Evolutionary conservation across 2,797 vertebrate species (phyloP).

Genomic region (Typhlichthys eigenmanni): DNA sequence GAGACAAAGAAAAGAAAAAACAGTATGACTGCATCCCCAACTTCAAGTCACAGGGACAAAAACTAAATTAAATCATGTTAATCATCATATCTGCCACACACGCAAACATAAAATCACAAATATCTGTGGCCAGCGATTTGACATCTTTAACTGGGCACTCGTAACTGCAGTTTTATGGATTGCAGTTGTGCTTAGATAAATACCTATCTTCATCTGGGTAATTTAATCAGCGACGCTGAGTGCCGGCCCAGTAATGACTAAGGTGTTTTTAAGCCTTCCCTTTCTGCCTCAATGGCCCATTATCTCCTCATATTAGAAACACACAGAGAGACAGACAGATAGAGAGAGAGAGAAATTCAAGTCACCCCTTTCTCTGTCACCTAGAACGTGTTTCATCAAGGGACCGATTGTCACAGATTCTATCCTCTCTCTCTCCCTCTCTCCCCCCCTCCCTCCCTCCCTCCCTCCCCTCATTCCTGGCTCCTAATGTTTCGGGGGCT

Average conservation of each 20-base stretch:
- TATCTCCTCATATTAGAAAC: slow-evolving; percentile 54
- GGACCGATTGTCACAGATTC: slow-evolving; percentile 48
- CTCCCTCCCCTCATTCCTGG: too few relatives aligned
- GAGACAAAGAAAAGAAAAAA: neutral
- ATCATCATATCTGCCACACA: slow-evolving; percentile 8
- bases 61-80: slow-evolving; percentile 24
- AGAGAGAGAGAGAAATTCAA: slow-evolving; percentile 19
- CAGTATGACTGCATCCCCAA: slow-evolving; percentile 8
- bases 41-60: neutral
- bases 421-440: slow-evolving; percentile 31
- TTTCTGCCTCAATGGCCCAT: slow-evolving; percentile 51
- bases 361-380: slow-evolving; percentile 30
- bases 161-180: slow-evolving; percentile 45
- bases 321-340: slow-evolving; percentile 11
- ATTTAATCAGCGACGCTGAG: slow-evolving; percentile 52
- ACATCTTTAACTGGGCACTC: slow-evolving; percentile 45
- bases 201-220: slow-evolving; percentile 45
- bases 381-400: slow-evolving; percentile 51
- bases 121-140: slow-evolving; percentile 27
- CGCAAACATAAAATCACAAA: slow-evolving; percentile 3
- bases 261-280: slow-evolving; percentile 56
- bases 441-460: slow-evolving; percentile 4
- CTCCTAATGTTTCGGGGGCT: slow-evolving; percentile 26
- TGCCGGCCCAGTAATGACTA: slow-evolving; percentile 50
- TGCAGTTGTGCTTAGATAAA: slow-evolving; percentile 50